Conservation (phyloP, 2,797 vertebrate genomes). For the Pagetopsis macropterus region DNA sequence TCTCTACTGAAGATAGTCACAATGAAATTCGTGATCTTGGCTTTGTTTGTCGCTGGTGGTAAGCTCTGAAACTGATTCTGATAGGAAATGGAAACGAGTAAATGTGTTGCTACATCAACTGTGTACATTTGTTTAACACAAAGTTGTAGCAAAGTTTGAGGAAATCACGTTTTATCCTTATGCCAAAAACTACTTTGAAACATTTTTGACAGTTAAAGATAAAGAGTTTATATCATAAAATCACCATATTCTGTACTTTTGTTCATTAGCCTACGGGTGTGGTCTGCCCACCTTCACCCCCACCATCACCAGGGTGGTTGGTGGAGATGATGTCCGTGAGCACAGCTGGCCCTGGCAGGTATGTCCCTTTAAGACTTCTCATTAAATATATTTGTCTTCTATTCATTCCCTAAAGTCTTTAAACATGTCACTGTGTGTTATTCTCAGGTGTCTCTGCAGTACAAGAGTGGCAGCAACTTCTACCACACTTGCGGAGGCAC, state of each 20-base stretch:
- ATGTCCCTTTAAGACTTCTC: background rate
- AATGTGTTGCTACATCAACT: background rate
- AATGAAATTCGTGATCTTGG: slow-evolving; percentile 83
- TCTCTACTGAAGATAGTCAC: slow-evolving; percentile 57
- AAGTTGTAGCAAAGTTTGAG: background rate
- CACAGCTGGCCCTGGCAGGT: slow-evolving; percentile 98
- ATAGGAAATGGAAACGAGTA: background rate
- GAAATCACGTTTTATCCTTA: background rate
- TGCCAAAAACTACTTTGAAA: background rate
- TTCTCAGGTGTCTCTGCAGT: slow-evolving; percentile 88
- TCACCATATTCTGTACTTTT: slow-evolving; percentile 15
- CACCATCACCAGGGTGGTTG: slow-evolving; percentile 80
- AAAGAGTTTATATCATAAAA: background rate
- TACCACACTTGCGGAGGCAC: slow-evolving; percentile 88
- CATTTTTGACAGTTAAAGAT: background rate
- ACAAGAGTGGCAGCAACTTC: slow-evolving; percentile 75
- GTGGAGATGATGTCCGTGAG: slow-evolving; percentile 82
- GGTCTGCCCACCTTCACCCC: slow-evolving; percentile 83
- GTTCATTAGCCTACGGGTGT: slow-evolving; percentile 87
- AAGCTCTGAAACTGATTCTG: slow-evolving; percentile 52
- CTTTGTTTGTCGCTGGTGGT: slow-evolving; percentile 83
- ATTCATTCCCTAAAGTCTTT: background rate
- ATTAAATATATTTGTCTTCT: background rate
- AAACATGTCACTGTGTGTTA: background rate
- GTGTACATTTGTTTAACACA: background rate